Conservation (phyloP, 2,888 invertebrate genomes). For the Heterodera filipjevi region DNA sequence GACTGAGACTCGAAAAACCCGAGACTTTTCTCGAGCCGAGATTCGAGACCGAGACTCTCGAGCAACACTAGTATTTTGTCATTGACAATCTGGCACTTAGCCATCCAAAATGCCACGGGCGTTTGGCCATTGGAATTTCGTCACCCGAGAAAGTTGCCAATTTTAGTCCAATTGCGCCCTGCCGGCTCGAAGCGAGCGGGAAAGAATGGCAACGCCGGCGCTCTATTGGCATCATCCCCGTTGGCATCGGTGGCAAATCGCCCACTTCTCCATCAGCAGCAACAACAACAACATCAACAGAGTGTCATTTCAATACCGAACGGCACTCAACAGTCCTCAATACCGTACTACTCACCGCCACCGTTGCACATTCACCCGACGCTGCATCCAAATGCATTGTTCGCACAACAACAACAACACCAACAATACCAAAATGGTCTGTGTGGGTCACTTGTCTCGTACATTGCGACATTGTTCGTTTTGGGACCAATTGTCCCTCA, state of each 20-base stretch:
- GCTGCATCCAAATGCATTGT: neutral
- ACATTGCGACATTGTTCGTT: no score
- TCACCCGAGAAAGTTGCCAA: no score
- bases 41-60: no score
- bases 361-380: neutral
- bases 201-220: neutral
- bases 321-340: neutral
- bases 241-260: neutral
- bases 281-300: neutral
- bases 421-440: neutral
- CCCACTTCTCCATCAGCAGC: neutral
- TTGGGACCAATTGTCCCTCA: neutral
- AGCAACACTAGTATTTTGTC: no score
- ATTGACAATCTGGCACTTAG: no score
- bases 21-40: no score
- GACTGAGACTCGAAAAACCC: no score
- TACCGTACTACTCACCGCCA: neutral
- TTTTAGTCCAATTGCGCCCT: neutral
- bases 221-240: neutral
- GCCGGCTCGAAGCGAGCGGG: neutral
- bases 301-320: neutral
- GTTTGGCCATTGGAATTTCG: no score
- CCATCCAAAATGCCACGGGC: no score
- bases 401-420: neutral
- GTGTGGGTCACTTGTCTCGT: neutral